Conservation (phyloP, 1,140 invertebrate species). For the Bombus fervidus region DNA sequence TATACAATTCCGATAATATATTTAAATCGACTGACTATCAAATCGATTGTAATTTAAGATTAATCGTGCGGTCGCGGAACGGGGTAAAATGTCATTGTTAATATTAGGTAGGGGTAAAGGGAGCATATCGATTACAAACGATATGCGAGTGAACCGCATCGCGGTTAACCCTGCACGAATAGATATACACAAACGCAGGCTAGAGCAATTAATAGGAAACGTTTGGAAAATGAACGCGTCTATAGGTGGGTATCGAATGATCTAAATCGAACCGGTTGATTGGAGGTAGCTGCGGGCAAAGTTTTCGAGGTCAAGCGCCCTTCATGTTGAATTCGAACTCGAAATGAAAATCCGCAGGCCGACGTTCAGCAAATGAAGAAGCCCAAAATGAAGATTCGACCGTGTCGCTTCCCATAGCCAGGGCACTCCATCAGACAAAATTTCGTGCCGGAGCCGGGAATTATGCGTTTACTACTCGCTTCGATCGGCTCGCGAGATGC, state of each 20-base stretch:
- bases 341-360: conserved; percentile 60
- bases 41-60: conserved; percentile 63
- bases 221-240: conserved; percentile 59
- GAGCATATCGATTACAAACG: conserved; percentile 61
- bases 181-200: conserved; percentile 4
- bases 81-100: conserved; percentile 66
- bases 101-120: conserved; percentile 49
- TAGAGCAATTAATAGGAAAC: conserved; percentile 59
- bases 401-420: background rate
- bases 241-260: conserved; percentile 51
- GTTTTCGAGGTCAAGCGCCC: conserved; percentile 55
- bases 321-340: conserved; percentile 43
- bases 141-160: conserved; percentile 60
- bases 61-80: conserved; percentile 40
- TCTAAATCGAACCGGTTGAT: conserved; percentile 60
- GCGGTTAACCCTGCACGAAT: conserved; percentile 47
- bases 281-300: conserved; percentile 42
- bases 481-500: conserved; percentile 6
- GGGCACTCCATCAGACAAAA: background rate
- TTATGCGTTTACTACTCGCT: conserved; percentile 9
- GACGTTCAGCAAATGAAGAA: conserved; percentile 32
- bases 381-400: conserved; percentile 30
- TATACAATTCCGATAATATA: background rate
- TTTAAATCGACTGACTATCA: conserved; percentile 32
- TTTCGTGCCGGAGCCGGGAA: background rate